These are phyloP conservation scores for Dilophus febrilis DNA, from an alignment of 2,888 invertebrate species.

Conservation along the genomic window DNA sequence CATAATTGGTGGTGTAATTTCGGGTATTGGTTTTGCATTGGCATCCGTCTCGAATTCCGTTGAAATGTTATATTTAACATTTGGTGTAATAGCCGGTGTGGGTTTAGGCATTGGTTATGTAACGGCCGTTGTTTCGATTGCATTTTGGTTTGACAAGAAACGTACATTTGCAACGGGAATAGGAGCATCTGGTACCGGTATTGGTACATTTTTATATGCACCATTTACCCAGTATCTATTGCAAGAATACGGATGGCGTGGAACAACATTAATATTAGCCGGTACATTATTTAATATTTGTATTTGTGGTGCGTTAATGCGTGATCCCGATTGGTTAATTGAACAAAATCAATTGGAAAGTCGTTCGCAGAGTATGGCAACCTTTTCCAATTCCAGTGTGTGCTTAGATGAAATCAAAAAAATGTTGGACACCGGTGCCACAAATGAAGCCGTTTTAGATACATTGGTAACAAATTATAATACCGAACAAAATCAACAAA, in stretches of 20 bases:
- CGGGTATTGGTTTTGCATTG: conserved; percentile 57
- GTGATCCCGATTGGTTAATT: conserved; percentile 65
- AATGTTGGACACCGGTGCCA: conserved; percentile 48
- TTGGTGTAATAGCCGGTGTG: conserved; percentile 68
- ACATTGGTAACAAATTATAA: conserved; percentile 28
- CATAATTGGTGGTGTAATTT: conserved; percentile 53
- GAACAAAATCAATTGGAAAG: conserved; percentile 29
- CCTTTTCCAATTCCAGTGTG: conserved; percentile 29
- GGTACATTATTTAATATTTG: conserved; percentile 72
- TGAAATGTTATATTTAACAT: conserved; percentile 66
- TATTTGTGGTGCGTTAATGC: conserved; percentile 72
- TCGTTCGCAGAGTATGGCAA: conserved; percentile 29
- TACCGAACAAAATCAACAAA: conserved; percentile 30
- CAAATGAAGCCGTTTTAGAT: conserved; percentile 28
- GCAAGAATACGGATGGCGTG: conserved; percentile 63
- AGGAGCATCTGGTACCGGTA: conserved; percentile 76
- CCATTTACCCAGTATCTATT: conserved; percentile 68
- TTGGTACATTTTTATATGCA: conserved; percentile 77
- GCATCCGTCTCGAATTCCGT: conserved; percentile 54
- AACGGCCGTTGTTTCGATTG: conserved; percentile 78
- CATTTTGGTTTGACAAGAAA: conserved; percentile 83
- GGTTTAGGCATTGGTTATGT: conserved; percentile 75
- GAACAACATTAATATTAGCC: conserved; percentile 60
- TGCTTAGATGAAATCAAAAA: conserved; percentile 37
- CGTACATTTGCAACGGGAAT: conserved; percentile 72